Conservation (phyloP, 2,113 vertebrate genomes). For the Myotis yumanensis region DNA sequence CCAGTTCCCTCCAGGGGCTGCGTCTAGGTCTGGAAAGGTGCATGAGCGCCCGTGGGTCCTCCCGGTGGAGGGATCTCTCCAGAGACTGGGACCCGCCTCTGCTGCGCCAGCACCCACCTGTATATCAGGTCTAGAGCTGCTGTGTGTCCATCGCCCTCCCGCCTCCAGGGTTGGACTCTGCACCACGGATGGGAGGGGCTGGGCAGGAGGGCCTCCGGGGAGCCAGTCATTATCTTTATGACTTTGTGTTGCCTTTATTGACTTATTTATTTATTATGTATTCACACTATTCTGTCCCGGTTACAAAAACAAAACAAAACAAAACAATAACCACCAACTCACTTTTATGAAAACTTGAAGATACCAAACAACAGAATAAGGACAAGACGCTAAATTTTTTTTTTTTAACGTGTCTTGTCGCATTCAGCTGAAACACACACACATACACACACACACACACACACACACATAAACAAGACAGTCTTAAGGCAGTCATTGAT, state of each 20-base stretch:
- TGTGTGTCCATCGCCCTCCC: accelerated
- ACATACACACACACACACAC: too few relatives aligned
- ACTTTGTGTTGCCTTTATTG: too few relatives aligned
- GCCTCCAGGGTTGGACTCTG: not conserved
- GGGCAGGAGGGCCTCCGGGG: too few relatives aligned
- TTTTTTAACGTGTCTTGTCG: not conserved
- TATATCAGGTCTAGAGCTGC: accelerated
- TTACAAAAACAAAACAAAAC: not conserved
- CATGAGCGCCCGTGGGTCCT: not conserved
- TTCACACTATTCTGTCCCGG: not conserved
- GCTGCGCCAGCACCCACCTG: not conserved
- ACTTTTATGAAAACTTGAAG: not conserved
- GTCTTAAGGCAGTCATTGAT: not conserved
- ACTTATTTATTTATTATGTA: not conserved
- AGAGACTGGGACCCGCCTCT: accelerated
- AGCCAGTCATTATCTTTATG: not conserved
- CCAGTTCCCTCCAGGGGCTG: not conserved
- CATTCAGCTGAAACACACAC: not conserved
- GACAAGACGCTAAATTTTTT: not conserved
- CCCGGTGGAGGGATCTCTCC: too few relatives aligned
- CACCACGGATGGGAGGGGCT: not conserved
- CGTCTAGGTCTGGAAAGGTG: not conserved
- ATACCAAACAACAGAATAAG: not conserved
- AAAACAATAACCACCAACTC: not conserved
- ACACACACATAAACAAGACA: not conserved